These are phyloP conservation scores for Drosophila mauritiana DNA, from an alignment of 1,140 invertebrate genomes.

Conservation along the genomic window DNA sequence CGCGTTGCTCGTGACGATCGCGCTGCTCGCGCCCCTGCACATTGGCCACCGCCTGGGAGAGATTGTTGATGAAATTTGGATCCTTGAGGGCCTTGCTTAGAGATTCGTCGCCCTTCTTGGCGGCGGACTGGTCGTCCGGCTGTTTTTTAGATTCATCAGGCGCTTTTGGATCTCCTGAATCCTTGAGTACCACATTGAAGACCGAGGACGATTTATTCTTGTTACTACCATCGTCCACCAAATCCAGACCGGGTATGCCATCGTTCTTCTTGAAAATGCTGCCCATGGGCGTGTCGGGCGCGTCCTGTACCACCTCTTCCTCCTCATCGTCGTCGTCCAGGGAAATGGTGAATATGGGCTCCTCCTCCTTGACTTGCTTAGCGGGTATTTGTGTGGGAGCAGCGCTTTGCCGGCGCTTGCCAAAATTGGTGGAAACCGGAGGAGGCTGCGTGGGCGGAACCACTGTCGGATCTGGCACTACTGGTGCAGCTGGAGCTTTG, in stretches of 20 bases:
- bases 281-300: constrained; percentile 46
- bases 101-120: constrained; percentile 34
- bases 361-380: constrained; percentile 47
- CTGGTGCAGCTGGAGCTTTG: not conserved
- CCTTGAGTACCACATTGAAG: constrained; percentile 53
- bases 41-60: constrained; percentile 68
- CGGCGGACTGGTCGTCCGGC: not conserved
- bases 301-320: not conserved
- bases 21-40: constrained; percentile 56
- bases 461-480: constrained; percentile 1
- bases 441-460: not conserved
- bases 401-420: constrained; percentile 46
- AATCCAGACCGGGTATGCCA: constrained; percentile 88
- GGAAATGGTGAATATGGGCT: constrained; percentile 52
- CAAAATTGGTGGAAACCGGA: constrained; percentile 3
- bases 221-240: constrained; percentile 80
- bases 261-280: constrained; percentile 78
- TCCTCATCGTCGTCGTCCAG: constrained; percentile 65
- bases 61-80: constrained; percentile 67
- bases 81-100: constrained; percentile 68
- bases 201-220: constrained; percentile 62
- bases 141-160: not conserved
- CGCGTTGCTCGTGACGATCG: constrained; percentile 10
- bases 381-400: constrained; percentile 1
- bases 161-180: not conserved